These are phyloP conservation scores for Polypterus senegalus DNA, from an alignment of 2,113 vertebrate species.

Conservation along the genomic window DNA sequence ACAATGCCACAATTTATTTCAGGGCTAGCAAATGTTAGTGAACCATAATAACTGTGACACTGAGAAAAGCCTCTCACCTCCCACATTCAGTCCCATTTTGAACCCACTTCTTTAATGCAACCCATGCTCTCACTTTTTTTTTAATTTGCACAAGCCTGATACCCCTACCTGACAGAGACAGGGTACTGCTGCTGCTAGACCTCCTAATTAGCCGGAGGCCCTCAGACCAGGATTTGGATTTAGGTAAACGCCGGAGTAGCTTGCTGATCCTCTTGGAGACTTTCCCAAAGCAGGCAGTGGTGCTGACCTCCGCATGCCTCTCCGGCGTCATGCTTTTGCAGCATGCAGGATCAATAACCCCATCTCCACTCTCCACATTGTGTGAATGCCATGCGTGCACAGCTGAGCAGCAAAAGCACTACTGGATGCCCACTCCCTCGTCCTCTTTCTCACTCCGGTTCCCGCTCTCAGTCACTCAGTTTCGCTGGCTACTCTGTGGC, in stretches of 20 bases:
- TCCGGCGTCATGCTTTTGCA: slow-evolving; percentile 31
- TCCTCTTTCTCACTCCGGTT: slow-evolving; percentile 29
- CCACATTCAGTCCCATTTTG: neutral
- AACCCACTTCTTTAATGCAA: neutral
- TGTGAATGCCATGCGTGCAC: slow-evolving; percentile 22
- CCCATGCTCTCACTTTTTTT: neutral
- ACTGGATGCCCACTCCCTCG: slow-evolving; percentile 9
- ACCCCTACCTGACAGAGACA: slow-evolving; percentile 49
- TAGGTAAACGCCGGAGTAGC: slow-evolving; percentile 69
- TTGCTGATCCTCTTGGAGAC: slow-evolving; percentile 59
- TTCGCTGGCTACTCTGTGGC: neutral
- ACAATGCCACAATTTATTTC: too few relatives aligned
- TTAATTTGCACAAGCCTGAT: slow-evolving; percentile 33
- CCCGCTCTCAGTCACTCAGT: slow-evolving; percentile 3
- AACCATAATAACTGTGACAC: neutral
- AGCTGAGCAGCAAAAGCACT: neutral
- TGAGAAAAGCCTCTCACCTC: neutral
- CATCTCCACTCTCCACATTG: slow-evolving; percentile 32
- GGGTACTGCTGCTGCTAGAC: slow-evolving; percentile 46
- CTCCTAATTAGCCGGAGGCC: slow-evolving; percentile 48
- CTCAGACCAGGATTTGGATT: slow-evolving; percentile 53
- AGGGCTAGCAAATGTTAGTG: too few relatives aligned
- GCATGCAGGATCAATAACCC: slow-evolving; percentile 10
- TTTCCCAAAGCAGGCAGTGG: slow-evolving; percentile 63
- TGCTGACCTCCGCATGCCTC: slow-evolving; percentile 27